phyloP scores from a whole-genome alignment of 2,888 invertebrate species.

The Brachynemurus nebulosus region DNA sequence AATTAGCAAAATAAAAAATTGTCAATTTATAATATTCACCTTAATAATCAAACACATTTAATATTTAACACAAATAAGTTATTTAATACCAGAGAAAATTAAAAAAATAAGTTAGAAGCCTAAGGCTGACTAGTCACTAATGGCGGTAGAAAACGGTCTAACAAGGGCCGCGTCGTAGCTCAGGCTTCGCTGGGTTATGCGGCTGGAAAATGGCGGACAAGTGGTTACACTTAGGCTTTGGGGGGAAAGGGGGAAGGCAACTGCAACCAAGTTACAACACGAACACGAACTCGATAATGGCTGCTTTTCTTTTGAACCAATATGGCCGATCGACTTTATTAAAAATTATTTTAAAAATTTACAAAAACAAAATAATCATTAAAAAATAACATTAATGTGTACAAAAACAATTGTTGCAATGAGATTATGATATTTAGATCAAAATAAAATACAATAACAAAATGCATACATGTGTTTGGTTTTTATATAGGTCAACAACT shows the following conservation, averaged over 20 bases:
- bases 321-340: constrained; percentile 1
- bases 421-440: not conserved
- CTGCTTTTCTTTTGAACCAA: constrained; percentile 28
- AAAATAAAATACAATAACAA: too few relatives aligned
- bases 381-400: not conserved
- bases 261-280: not conserved
- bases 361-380: not conserved
- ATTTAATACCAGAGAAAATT: not conserved
- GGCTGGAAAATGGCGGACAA: constrained; percentile 9
- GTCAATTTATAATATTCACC: not conserved
- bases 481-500: not conserved
- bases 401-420: not conserved
- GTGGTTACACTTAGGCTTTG: constrained; percentile 3
- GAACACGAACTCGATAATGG: constrained; percentile 27
- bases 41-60: not conserved
- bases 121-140: constrained; percentile 4
- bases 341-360: not conserved
- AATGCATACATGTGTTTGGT: constrained; percentile 2
- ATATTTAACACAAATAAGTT: not conserved
- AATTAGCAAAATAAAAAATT: not conserved
- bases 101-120: constrained; percentile 1
- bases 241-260: constrained; percentile 7
- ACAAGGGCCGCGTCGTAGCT: constrained; percentile 5
- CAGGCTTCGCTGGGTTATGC: constrained; percentile 7
- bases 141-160: constrained; percentile 6